Conservation (phyloP, 2,888 invertebrate species). For the Lycocerus yunnanus region DNA sequence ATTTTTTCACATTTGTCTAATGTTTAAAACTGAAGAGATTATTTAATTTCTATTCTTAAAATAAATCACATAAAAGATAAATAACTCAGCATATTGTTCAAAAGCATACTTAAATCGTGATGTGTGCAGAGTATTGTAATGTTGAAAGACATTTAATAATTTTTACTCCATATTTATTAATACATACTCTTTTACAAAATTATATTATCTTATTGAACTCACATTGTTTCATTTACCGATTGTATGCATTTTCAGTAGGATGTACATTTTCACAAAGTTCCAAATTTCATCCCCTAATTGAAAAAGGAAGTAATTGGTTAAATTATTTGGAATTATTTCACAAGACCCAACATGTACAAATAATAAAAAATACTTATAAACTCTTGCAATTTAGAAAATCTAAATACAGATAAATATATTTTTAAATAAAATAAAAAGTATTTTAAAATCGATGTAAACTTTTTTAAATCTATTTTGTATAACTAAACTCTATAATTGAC, state of each 20-base stretch:
- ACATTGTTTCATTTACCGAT: background rate
- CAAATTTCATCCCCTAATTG: background rate
- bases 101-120: background rate
- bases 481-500: background rate
- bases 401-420: background rate
- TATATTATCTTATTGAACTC: background rate
- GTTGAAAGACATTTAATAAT: background rate
- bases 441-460: background rate
- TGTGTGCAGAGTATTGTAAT: background rate
- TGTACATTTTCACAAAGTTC: background rate
- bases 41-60: background rate
- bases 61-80: background rate
- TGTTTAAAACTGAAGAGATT: too few species aligned
- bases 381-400: background rate
- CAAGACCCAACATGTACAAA: background rate
- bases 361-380: background rate
- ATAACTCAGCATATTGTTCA: background rate
- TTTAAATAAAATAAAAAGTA: background rate
- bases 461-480: background rate
- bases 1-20: too few species aligned
- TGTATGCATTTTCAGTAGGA: background rate
- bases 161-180: background rate
- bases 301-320: background rate
- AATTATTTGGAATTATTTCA: background rate
- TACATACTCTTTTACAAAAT: background rate